Conservation (phyloP, 2,888 invertebrate genomes). For the Volucella inflata region DNA sequence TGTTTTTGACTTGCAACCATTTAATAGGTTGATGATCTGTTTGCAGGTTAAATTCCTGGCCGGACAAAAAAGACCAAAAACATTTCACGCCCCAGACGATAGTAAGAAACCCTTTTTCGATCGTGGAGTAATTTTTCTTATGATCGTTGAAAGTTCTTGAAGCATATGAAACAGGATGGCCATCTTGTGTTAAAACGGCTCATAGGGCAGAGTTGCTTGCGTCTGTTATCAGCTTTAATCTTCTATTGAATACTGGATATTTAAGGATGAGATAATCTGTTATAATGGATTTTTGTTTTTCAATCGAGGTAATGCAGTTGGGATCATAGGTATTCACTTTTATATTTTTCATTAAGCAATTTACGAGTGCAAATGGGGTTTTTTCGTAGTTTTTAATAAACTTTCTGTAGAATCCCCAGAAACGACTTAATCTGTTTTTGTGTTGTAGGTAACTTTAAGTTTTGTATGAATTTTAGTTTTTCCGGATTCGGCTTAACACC, state of each 20-base stretch:
- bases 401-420: background rate
- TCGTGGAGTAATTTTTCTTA: background rate
- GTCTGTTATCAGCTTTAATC: background rate
- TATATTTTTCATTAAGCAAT: background rate
- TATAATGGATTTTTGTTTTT: slow-evolving; percentile 6
- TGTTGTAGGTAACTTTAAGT: slow-evolving; percentile 17
- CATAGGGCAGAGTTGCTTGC: no score
- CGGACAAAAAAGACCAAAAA: slow-evolving; percentile 80
- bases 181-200: no score
- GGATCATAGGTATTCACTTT: slow-evolving; percentile 1
- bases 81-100: slow-evolving; percentile 77
- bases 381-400: slow-evolving; percentile 1
- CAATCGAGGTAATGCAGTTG: background rate
- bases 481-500: slow-evolving; percentile 11
- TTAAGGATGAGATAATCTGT: background rate
- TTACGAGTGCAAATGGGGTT: background rate
- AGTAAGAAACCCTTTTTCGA: background rate
- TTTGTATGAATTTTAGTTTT: slow-evolving; percentile 4
- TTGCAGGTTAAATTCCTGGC: slow-evolving; percentile 73
- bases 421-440: slow-evolving; percentile 14
- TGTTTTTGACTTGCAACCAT: no score
- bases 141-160: background rate
- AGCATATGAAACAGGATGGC: slow-evolving; percentile 1
- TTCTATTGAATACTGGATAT: background rate
- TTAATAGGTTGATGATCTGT: slow-evolving; percentile 72